These are phyloP conservation scores for Neosilurus mollespiculum DNA, from an alignment of 2,797 vertebrate genomes.

Conservation along the genomic window DNA sequence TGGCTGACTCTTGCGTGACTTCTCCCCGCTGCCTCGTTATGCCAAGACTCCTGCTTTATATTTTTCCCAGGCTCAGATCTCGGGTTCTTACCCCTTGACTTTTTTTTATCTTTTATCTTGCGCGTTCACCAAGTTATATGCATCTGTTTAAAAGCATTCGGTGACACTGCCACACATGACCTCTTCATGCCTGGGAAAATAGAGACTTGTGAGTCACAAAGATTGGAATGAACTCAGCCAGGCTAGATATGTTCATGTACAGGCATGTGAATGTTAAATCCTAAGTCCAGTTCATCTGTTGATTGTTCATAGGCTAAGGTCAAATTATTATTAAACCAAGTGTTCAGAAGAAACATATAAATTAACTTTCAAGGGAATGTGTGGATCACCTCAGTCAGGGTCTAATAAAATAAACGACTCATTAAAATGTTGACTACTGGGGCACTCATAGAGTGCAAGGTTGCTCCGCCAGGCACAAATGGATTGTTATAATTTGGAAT, in stretches of 20 bases:
- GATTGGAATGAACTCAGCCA: background rate
- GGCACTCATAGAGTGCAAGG: no score
- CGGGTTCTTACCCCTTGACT: constrained; percentile 39
- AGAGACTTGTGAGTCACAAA: background rate
- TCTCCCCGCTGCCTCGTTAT: constrained; percentile 60
- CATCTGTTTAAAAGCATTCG: constrained; percentile 39
- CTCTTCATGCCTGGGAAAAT: background rate
- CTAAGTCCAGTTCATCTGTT: background rate
- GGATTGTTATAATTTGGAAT: no score
- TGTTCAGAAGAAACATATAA: background rate
- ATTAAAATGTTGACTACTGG: no score
- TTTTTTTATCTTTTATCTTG: constrained; percentile 53
- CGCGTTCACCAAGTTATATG: constrained; percentile 44
- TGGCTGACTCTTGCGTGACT: constrained; percentile 14
- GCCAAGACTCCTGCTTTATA: constrained; percentile 58
- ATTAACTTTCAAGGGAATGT: background rate
- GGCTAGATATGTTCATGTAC: background rate
- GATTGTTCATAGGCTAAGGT: no score
- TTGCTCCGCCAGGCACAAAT: no score
- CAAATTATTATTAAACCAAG: background rate
- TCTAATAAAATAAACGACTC: background rate
- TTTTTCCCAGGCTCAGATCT: constrained; percentile 48
- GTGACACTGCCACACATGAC: constrained; percentile 8
- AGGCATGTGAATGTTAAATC: background rate
- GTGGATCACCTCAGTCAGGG: background rate